These are phyloP conservation scores for Polyommatus icarus DNA, from an alignment of 2,888 invertebrate species.

Conservation along the genomic window DNA sequence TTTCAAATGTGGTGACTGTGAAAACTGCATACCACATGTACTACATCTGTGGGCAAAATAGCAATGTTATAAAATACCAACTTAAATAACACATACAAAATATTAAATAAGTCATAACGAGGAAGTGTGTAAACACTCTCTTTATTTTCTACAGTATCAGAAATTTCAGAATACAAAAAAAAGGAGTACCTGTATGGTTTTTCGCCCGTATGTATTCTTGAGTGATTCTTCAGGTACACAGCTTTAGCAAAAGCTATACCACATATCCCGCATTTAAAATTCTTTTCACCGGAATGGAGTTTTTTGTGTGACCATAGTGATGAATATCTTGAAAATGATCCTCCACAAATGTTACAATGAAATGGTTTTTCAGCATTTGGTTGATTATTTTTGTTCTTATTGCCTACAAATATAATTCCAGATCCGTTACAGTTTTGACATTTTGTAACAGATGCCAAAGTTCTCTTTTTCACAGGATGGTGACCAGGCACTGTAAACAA, in stretches of 20 bases:
- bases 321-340: constrained; percentile 90
- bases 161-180: background rate
- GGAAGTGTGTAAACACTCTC: too few species aligned
- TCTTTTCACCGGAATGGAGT: constrained; percentile 90
- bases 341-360: constrained; percentile 93
- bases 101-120: too few species aligned
- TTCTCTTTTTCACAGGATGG: constrained; percentile 92
- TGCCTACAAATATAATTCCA: constrained; percentile 88
- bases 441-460: constrained; percentile 90
- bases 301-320: constrained; percentile 94
- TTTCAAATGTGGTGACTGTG: constrained; percentile 92
- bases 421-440: constrained; percentile 95
- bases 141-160: background rate
- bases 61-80: background rate
- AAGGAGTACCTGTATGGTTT: constrained; percentile 69
- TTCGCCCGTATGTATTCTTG: constrained; percentile 91
- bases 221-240: constrained; percentile 94
- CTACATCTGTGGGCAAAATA: constrained; percentile 81
- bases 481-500: constrained; percentile 73
- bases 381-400: constrained; percentile 81
- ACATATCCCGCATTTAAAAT: constrained; percentile 93
- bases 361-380: constrained; percentile 89
- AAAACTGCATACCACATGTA: constrained; percentile 95
- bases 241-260: constrained; percentile 94
- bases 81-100: too few species aligned